Conservation (phyloP, 2,888 invertebrate genomes). For the Agrilus mali region DNA sequence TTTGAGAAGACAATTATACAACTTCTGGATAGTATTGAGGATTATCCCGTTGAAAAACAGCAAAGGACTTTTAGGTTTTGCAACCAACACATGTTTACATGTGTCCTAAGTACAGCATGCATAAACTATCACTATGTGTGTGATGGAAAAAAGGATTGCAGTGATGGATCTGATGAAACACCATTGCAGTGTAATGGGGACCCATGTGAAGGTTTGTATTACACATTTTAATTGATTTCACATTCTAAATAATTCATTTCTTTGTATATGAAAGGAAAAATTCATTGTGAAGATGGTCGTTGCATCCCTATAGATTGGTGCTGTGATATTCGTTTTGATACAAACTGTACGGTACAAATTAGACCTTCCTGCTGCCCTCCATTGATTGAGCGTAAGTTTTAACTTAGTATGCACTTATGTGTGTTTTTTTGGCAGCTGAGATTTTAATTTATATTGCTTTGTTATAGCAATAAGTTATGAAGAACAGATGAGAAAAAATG, state of each 20-base stretch:
- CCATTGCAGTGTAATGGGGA: slow-evolving; percentile 28
- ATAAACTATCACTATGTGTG: slow-evolving; percentile 39
- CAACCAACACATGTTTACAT: slow-evolving; percentile 29
- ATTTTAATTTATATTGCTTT: background rate
- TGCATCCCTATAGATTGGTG: slow-evolving; percentile 41
- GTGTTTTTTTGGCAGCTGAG: background rate
- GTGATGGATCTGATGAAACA: slow-evolving; percentile 39
- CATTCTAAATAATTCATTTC: slow-evolving; percentile 2
- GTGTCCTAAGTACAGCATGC: slow-evolving; percentile 29
- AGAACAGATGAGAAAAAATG: too few species aligned
- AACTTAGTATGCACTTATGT: background rate
- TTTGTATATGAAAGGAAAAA: slow-evolving; percentile 26
- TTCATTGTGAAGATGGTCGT: slow-evolving; percentile 36
- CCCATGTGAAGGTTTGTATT: slow-evolving; percentile 32
- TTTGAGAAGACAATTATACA: slow-evolving; percentile 8
- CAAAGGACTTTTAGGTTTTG: slow-evolving; percentile 17
- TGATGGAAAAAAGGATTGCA: slow-evolving; percentile 40
- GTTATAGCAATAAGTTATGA: background rate
- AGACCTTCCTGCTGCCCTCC: slow-evolving; percentile 35
- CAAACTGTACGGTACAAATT: slow-evolving; percentile 35
- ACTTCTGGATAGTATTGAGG: slow-evolving; percentile 12
- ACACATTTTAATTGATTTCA: too few species aligned
- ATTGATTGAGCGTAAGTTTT: slow-evolving; percentile 27
- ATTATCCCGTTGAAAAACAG: background rate
- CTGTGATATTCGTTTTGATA: slow-evolving; percentile 34